These are phyloP conservation scores for Mastomys coucha DNA, from an alignment of 2,113 vertebrate species.

Conservation along the genomic window DNA sequence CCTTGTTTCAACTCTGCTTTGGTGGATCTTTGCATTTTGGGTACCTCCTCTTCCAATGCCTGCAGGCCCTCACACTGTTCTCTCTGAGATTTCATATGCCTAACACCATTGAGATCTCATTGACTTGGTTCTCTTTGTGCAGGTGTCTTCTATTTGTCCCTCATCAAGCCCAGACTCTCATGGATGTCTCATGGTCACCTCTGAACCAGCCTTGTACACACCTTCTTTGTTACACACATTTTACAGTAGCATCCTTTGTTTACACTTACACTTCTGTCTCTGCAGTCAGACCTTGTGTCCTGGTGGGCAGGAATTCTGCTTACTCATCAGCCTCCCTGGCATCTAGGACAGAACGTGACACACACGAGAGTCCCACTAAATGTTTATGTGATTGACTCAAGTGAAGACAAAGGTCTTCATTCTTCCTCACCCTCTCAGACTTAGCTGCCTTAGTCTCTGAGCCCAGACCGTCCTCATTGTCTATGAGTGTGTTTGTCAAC, in stretches of 20 bases:
- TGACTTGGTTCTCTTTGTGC: background rate
- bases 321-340: slow-evolving; percentile 28
- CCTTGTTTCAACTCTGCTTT: background rate
- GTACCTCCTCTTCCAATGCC: background rate
- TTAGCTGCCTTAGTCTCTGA: background rate
- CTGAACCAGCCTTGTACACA: background rate
- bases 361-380: background rate
- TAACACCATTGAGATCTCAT: background rate
- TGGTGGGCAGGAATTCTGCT: slow-evolving; percentile 19
- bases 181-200: background rate
- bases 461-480: background rate
- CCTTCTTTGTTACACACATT: background rate
- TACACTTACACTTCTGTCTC: background rate
- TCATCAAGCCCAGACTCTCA: background rate
- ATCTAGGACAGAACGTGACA: background rate
- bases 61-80: background rate
- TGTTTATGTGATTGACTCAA: background rate
- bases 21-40: background rate
- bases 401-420: slow-evolving; percentile 16
- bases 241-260: slow-evolving; percentile 8
- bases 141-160: background rate
- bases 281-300: background rate
- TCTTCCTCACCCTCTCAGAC: slow-evolving; percentile 15
- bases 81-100: background rate
- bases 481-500: background rate